phyloP scores from a whole-genome alignment of 2,113 vertebrate species.

The Vireo altiloquus region DNA sequence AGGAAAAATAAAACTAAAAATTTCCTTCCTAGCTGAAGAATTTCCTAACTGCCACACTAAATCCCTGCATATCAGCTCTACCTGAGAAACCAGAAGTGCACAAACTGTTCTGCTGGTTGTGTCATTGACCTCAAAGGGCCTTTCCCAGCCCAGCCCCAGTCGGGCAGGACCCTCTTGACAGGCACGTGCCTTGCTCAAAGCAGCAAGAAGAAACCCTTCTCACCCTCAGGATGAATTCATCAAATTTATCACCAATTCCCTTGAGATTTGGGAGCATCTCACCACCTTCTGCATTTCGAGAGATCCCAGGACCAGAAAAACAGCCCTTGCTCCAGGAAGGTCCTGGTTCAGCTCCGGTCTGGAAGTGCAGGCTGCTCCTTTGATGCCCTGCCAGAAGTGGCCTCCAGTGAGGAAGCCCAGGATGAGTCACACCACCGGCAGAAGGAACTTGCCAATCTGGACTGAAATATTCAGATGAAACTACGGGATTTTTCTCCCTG shows the following conservation, averaged over 20 bases:
- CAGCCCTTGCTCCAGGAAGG: neutral
- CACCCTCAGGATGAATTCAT: neutral
- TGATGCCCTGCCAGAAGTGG: slow-evolving; percentile 30
- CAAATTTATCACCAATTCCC: neutral
- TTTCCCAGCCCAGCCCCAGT: neutral
- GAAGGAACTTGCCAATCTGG: neutral
- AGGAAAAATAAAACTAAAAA: neutral
- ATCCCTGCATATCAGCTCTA: neutral
- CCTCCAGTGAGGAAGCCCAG: slow-evolving; percentile 11
- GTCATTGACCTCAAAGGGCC: neutral
- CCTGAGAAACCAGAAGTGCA: neutral
- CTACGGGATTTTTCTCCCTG: neutral
- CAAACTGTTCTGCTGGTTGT: neutral
- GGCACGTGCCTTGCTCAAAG: neutral
- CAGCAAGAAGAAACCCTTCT: neutral
- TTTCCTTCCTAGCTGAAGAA: neutral
- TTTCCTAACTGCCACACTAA: neutral
- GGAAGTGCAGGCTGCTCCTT: neutral
- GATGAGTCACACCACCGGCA: neutral
- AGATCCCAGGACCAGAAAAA: neutral
- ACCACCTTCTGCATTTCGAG: fast-evolving
- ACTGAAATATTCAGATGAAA: neutral
- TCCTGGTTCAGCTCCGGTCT: neutral
- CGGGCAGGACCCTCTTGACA: neutral
- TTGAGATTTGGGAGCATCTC: neutral